Percentiles rank a stretch among this genome's conserved stretches.
These are phyloP conservation scores for Callipepla californica DNA, from an alignment of 2,113 vertebrate species.

Conservation along the genomic window DNA sequence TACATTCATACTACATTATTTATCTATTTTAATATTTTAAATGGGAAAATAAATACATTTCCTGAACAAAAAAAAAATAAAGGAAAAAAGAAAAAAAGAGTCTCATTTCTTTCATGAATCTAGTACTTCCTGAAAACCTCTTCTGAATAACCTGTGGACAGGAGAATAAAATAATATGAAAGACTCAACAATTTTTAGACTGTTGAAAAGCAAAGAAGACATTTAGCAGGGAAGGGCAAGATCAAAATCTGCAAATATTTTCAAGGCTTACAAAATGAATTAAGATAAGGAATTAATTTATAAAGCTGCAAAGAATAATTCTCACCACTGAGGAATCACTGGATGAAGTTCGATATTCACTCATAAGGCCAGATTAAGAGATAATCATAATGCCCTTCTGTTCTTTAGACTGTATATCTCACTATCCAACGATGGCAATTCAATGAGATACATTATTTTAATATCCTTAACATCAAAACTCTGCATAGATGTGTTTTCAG, in stretches of 20 bases:
- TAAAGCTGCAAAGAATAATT: background rate
- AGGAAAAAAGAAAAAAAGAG: background rate
- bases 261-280: slow-evolving; percentile 1
- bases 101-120: background rate
- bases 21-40: slow-evolving; percentile 19
- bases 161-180: background rate
- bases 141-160: background rate
- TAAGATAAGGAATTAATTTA: background rate
- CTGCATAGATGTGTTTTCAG: background rate
- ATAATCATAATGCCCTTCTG: background rate
- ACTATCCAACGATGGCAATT: background rate
- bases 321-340: background rate
- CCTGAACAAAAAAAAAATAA: background rate
- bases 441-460: background rate
- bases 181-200: background rate
- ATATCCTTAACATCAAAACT: background rate
- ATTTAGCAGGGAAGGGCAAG: background rate
- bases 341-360: background rate
- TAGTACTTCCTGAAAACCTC: background rate
- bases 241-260: background rate
- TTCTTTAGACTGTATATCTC: background rate
- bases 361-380: background rate
- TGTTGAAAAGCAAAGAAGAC: background rate
- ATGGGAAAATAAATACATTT: background rate
- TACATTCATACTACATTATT: background rate